Evolutionary conservation across 2,888 invertebrate genomes (phyloP).

Genomic region (Cosmorhoe ocellata): DNA sequence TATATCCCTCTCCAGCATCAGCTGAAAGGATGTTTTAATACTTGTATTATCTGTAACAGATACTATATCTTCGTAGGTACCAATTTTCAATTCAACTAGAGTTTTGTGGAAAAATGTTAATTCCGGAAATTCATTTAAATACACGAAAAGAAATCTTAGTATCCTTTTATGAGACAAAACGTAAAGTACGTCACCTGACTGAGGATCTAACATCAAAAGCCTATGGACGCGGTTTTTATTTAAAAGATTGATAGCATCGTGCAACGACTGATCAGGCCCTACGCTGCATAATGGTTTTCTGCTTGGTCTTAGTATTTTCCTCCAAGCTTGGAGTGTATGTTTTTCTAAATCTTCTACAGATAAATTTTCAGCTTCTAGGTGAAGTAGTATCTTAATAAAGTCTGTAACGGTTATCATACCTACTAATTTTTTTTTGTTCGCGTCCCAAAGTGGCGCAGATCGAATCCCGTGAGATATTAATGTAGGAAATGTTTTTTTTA

Average conservation of each 20-base stretch:
- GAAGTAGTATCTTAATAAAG: conserved; percentile 72
- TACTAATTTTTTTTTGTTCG: conserved; percentile 68
- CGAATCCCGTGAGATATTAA: conserved; percentile 76
- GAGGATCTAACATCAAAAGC: conserved; percentile 69
- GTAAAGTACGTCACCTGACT: conserved; percentile 70
- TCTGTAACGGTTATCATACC: conserved; percentile 79
- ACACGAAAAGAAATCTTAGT: conserved; percentile 73
- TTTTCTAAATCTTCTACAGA: conserved; percentile 73
- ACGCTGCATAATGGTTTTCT: conserved; percentile 69
- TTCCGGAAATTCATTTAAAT: conserved; percentile 77
- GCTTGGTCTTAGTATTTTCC: conserved; percentile 66
- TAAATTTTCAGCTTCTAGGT: conserved; percentile 67
- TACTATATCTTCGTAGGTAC: conserved; percentile 70
- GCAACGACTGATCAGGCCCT: conserved; percentile 72
- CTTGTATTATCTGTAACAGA: conserved; percentile 68
- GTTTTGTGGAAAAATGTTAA: conserved; percentile 75
- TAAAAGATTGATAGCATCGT: conserved; percentile 74
- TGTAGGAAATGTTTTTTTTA: conserved; percentile 75
- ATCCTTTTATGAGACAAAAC: conserved; percentile 77
- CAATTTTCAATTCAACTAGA: conserved; percentile 71
- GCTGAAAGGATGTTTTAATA: conserved; percentile 71
- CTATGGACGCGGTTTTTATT: conserved; percentile 73
- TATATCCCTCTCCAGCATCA: conserved; percentile 72
- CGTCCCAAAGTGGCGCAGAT: conserved; percentile 77
- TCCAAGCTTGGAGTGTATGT: conserved; percentile 74